phyloP scores from a whole-genome alignment of 1,140 invertebrate species.

The Eupeodes corollae region DNA sequence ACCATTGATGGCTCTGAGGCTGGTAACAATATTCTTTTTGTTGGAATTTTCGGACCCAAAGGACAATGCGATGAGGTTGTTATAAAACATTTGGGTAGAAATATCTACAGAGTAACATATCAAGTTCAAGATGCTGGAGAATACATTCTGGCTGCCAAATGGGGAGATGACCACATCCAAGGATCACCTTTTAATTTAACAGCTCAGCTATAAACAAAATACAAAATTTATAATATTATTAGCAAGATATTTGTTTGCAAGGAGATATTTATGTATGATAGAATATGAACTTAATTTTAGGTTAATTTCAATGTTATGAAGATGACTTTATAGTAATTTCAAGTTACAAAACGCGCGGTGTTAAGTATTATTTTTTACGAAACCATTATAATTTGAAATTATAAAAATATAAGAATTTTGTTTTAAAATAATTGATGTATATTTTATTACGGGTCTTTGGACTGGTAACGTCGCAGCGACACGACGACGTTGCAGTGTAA shows the following conservation, averaged over 20 bases:
- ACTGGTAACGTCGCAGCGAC: too few relatives aligned
- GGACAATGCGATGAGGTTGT: slow-evolving; percentile 78
- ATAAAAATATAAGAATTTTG: too few relatives aligned
- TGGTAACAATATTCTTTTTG: slow-evolving; percentile 77
- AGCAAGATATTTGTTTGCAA: background rate
- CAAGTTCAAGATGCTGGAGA: slow-evolving; percentile 67
- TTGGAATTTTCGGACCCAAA: slow-evolving; percentile 76
- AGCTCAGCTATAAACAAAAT: slow-evolving; percentile 17
- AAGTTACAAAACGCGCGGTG: too few relatives aligned
- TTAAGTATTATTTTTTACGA: too few relatives aligned
- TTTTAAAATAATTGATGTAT: too few relatives aligned
- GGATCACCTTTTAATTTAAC: slow-evolving; percentile 77
- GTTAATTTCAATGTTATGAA: too few relatives aligned
- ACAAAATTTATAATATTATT: background rate
- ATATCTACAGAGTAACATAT: slow-evolving; percentile 66
- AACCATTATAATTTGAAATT: too few relatives aligned
- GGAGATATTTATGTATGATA: too few relatives aligned
- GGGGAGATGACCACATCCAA: slow-evolving; percentile 84
- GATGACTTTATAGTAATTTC: too few relatives aligned
- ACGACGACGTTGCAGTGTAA: too few relatives aligned
- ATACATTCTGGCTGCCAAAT: slow-evolving; percentile 76
- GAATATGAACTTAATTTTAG: too few relatives aligned
- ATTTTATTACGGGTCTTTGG: too few relatives aligned
- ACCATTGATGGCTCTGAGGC: slow-evolving; percentile 67
- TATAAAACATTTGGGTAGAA: slow-evolving; percentile 70